These are phyloP conservation scores for Biston betularia DNA, from an alignment of 2,888 invertebrate genomes.

Conservation along the genomic window DNA sequence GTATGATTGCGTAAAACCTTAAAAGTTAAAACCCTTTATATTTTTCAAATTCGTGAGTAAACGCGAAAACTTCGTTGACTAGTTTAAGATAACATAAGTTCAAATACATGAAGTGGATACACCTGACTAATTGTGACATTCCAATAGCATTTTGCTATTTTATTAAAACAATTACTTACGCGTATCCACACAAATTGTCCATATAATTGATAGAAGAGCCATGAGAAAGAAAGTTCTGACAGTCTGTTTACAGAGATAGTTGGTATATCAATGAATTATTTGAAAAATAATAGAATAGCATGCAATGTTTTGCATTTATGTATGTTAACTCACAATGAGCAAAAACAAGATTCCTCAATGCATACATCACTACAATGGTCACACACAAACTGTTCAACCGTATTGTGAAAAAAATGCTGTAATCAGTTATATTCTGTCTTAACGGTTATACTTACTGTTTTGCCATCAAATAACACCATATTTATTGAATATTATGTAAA, in stretches of 20 bases:
- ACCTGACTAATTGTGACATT: conserved; percentile 21
- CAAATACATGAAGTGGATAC: conserved; percentile 1
- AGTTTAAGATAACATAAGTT: not conserved
- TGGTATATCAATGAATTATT: not conserved
- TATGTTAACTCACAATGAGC: not conserved
- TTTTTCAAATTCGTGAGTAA: not conserved
- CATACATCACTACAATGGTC: not conserved
- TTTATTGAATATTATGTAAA: conserved; percentile 2
- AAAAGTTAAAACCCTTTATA: not conserved
- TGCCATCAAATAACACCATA: conserved; percentile 2
- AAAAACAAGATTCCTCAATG: not conserved
- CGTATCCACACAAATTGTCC: conserved; percentile 1
- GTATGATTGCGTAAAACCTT: no score
- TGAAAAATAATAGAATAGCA: not conserved
- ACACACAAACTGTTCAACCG: not conserved
- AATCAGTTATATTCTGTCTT: not conserved
- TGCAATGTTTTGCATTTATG: not conserved
- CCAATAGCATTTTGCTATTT: conserved; percentile 3
- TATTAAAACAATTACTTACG: conserved; percentile 18
- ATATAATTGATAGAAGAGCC: not conserved
- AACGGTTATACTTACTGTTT: not conserved
- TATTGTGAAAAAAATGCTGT: not conserved
- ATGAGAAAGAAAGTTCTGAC: conserved; percentile 28
- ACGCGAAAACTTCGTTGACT: not conserved
- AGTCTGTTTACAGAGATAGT: not conserved